phyloP scores from a whole-genome alignment of 2,797 vertebrate genomes.

The Chiroxiphia lanceolata region DNA sequence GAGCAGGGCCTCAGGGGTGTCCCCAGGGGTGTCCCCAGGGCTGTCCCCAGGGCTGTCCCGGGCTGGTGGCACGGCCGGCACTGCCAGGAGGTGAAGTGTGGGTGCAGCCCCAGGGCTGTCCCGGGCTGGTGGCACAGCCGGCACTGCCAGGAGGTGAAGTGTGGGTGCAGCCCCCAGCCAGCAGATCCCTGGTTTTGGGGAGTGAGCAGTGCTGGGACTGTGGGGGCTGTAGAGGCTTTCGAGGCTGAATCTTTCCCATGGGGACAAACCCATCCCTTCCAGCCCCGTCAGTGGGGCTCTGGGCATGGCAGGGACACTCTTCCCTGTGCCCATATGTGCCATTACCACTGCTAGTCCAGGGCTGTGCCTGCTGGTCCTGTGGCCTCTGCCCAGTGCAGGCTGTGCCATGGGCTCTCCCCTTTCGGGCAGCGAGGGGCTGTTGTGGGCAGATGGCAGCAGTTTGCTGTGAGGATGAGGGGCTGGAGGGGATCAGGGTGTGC shows the following conservation, averaged over 20 bases:
- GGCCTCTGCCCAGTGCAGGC: neutral
- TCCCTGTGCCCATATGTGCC: fast-evolving
- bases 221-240: neutral
- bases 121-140: fast-evolving
- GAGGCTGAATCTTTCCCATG: fast-evolving
- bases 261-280: neutral
- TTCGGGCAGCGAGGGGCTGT: fast-evolving
- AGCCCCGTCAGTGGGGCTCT: neutral
- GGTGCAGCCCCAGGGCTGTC: neutral
- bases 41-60: neutral
- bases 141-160: neutral
- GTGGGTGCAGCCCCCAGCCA: neutral
- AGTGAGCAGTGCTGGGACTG: neutral
- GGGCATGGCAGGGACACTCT: fast-evolving
- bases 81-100: neutral
- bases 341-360: fast-evolving
- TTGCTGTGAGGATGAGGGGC: neutral
- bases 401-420: fast-evolving
- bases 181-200: neutral
- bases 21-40: neutral
- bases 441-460: fast-evolving
- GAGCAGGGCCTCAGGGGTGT: fast-evolving
- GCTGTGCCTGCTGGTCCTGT: fast-evolving
- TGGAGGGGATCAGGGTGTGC: neutral
- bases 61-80: fast-evolving